These are phyloP conservation scores for Furnarius figulus DNA, from an alignment of 2,113 vertebrate species.

Conservation along the genomic window DNA sequence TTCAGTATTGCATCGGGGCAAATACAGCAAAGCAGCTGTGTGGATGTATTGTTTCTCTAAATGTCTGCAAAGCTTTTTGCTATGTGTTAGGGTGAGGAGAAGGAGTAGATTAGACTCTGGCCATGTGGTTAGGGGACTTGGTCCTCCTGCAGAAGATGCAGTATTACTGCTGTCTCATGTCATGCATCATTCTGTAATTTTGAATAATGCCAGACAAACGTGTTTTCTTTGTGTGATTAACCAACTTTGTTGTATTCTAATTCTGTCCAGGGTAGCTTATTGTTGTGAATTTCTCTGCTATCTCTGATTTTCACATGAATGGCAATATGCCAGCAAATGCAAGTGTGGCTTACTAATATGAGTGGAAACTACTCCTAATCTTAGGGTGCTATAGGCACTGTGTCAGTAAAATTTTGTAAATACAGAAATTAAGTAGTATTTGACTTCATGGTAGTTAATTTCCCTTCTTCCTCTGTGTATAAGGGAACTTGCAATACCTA, in stretches of 20 bases:
- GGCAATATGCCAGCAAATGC: neutral
- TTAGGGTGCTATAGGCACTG: neutral
- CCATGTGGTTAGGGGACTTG: neutral
- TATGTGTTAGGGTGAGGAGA: neutral
- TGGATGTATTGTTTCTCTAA: neutral
- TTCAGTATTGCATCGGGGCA: neutral
- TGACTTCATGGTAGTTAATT: neutral
- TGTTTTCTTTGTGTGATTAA: neutral
- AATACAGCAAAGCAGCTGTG: neutral
- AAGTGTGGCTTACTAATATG: neutral
- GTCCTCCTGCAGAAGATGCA: conserved; percentile 6
- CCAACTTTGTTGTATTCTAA: neutral
- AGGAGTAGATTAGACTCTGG: neutral
- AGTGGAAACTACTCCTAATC: neutral
- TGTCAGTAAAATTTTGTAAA: neutral
- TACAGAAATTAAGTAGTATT: neutral
- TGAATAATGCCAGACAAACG: neutral
- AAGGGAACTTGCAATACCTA: neutral
- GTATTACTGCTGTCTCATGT: conserved; percentile 50
- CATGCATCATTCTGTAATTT: neutral
- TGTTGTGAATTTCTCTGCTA: neutral
- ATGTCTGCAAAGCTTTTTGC: neutral
- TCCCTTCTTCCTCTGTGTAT: neutral
- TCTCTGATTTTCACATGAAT: neutral
- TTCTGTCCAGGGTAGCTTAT: neutral